phyloP scores from a whole-genome alignment of 2,113 vertebrate species.

The Crypturellus undulatus region DNA sequence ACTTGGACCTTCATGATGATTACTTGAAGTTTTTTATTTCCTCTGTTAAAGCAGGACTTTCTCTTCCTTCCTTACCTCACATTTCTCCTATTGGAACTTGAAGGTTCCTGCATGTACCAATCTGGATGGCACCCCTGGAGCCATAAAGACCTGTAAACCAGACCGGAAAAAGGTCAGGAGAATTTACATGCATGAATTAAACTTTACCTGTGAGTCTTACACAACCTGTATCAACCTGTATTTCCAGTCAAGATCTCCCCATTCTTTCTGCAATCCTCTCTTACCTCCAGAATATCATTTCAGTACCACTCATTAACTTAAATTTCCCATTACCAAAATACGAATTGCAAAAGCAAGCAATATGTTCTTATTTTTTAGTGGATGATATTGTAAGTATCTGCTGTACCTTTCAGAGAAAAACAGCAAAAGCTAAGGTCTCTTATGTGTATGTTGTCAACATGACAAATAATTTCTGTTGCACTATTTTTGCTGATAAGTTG shows the following conservation, averaged over 20 bases:
- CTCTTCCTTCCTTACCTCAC: neutral
- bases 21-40: neutral
- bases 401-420: neutral
- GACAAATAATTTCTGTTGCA: neutral
- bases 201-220: fast-evolving
- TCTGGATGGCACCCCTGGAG: neutral
- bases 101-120: neutral
- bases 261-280: neutral
- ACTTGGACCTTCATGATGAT: neutral
- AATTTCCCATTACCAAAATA: neutral
- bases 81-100: neutral
- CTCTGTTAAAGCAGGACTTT: neutral
- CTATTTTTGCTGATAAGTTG: neutral
- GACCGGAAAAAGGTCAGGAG: neutral
- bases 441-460: neutral
- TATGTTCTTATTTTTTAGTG: neutral
- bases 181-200: neutral
- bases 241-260: neutral
- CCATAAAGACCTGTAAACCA: neutral
- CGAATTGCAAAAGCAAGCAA: neutral
- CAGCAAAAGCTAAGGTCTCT: neutral
- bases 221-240: neutral
- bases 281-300: neutral
- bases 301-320: neutral
- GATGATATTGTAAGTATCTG: neutral